phyloP scores from a whole-genome alignment of 2,888 invertebrate genomes.

The Rhyacophila evoluta region DNA sequence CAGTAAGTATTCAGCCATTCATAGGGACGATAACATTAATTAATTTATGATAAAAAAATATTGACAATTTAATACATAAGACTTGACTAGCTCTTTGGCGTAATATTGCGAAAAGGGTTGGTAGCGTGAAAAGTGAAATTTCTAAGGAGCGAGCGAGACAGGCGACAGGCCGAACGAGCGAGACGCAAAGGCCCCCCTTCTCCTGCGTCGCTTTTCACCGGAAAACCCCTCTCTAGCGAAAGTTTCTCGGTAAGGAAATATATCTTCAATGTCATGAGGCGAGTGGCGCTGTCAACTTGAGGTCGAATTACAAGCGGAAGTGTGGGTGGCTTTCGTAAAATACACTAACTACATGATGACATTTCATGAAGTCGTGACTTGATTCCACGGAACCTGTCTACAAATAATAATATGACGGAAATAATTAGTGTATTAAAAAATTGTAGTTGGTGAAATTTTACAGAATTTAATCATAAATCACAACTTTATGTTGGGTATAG shows the following conservation, averaged over 20 bases:
- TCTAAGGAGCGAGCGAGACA: not conserved
- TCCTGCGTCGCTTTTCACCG: not conserved
- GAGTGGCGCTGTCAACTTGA: not conserved
- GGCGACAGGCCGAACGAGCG: not conserved
- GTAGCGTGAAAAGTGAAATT: conserved; percentile 1
- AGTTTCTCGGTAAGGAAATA: conserved; percentile 15
- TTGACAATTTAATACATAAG: too few relatives aligned
- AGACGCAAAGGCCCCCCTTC: not conserved
- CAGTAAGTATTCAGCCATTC: too few relatives aligned
- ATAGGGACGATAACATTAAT: too few relatives aligned
- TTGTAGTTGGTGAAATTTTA: too few relatives aligned
- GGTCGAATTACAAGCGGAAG: not conserved
- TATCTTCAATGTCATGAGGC: not conserved
- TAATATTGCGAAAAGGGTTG: not conserved
- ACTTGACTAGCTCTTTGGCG: not conserved
- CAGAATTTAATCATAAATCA: too few relatives aligned
- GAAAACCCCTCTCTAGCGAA: not conserved
- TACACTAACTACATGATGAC: not conserved
- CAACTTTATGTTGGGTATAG: too few relatives aligned
- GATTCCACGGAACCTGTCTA: not conserved
- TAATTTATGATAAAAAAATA: too few relatives aligned
- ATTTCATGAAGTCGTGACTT: not conserved
- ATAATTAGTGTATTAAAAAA: too few relatives aligned
- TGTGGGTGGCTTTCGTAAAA: not conserved
- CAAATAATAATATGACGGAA: not conserved